These are phyloP conservation scores for Callipepla squamata DNA, from an alignment of 2,113 vertebrate genomes.

Conservation along the genomic window DNA sequence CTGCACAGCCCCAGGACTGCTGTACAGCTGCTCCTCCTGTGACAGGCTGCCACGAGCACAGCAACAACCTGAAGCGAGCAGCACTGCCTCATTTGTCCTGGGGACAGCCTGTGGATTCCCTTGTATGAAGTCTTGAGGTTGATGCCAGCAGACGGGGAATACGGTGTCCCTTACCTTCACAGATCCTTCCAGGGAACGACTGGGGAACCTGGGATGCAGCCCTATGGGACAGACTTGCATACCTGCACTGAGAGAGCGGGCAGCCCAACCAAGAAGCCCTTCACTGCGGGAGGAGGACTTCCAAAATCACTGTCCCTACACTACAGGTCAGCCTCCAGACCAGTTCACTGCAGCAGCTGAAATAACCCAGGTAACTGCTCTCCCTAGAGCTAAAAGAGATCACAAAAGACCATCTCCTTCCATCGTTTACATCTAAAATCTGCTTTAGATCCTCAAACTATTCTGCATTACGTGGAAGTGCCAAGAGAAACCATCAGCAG, in stretches of 20 bases:
- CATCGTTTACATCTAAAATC: not conserved
- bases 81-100: not conserved
- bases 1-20: not conserved
- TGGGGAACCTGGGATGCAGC: rapidly evolving
- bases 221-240: not conserved
- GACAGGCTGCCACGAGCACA: not conserved
- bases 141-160: not conserved
- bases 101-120: not conserved
- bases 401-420: not conserved
- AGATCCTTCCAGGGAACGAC: not conserved
- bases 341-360: not conserved
- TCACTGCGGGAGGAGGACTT: not conserved
- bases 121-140: not conserved
- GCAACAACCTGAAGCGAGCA: not conserved
- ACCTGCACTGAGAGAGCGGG: rapidly evolving
- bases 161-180: not conserved
- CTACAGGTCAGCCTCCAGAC: not conserved
- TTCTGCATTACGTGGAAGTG: not conserved
- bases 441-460: not conserved
- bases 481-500: not conserved
- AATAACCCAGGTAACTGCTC: not conserved
- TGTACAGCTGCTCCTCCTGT: not conserved
- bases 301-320: not conserved
- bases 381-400: not conserved
- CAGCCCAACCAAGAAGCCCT: rapidly evolving